phyloP scores from a whole-genome alignment of 2,113 vertebrate genomes.

The Channa maculata region DNA sequence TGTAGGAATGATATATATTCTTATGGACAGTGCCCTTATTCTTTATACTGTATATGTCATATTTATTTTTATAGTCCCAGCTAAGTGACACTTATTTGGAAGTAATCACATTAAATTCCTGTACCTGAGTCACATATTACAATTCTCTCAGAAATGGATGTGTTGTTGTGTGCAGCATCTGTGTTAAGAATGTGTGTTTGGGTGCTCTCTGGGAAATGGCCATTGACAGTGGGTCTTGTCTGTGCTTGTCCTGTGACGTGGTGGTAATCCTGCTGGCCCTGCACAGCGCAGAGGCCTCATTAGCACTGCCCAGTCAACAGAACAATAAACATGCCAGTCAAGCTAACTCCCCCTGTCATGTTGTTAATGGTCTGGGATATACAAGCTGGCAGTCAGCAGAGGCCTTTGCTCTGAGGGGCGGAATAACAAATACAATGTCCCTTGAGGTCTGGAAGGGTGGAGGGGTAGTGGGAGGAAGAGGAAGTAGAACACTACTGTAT shows the following conservation, averaged over 20 bases:
- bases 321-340: slow-evolving; percentile 86
- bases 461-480: slow-evolving; percentile 15
- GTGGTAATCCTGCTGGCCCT: slow-evolving; percentile 63
- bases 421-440: slow-evolving; percentile 61
- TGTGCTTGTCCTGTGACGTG: slow-evolving; percentile 69
- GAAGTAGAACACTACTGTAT: neutral
- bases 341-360: slow-evolving; percentile 80
- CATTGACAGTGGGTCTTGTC: slow-evolving; percentile 69
- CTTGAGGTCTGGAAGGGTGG: slow-evolving; percentile 12
- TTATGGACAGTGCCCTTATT: no score
- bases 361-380: slow-evolving; percentile 82
- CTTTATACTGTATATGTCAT: no score
- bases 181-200: neutral
- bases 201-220: slow-evolving; percentile 49
- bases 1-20: no score
- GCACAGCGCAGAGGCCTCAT: slow-evolving; percentile 75
- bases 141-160: neutral
- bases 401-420: slow-evolving; percentile 43
- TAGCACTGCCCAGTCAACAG: slow-evolving; percentile 74
- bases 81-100: no score
- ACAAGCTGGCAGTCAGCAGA: slow-evolving; percentile 69
- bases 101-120: neutral
- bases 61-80: no score
- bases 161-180: slow-evolving; percentile 4
- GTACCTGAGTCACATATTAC: neutral